These are phyloP conservation scores for Xenops minutus DNA, from an alignment of 2,797 vertebrate genomes.

Conservation along the genomic window DNA sequence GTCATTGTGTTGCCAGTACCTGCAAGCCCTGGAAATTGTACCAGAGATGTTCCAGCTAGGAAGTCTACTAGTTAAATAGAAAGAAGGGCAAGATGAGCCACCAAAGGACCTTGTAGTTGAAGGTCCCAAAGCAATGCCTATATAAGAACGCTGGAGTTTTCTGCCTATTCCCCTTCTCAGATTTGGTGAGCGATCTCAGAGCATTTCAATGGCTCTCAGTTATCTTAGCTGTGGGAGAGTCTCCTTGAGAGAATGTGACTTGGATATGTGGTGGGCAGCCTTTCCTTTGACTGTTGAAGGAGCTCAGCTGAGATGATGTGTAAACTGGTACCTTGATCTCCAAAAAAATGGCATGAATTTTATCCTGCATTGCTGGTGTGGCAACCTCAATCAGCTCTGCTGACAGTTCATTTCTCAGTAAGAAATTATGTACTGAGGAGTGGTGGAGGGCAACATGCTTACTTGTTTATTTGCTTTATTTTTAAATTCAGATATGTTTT, in stretches of 20 bases:
- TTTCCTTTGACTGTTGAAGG: not conserved
- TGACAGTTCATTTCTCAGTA: not conserved
- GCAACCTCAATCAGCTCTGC: not conserved
- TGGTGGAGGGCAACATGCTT: not conserved
- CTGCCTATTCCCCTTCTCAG: not conserved
- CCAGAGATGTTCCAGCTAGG: not conserved
- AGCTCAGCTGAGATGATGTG: not conserved
- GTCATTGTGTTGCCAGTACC: not conserved
- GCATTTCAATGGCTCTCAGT: not conserved
- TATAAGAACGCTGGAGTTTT: not conserved
- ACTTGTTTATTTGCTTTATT: constrained; percentile 35
- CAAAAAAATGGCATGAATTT: not conserved
- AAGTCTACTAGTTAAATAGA: not conserved
- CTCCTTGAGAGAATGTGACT: not conserved
- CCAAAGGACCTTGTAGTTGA: not conserved
- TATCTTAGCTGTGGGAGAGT: not conserved
- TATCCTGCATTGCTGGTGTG: not conserved
- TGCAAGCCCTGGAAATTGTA: no score
- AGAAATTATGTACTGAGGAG: not conserved
- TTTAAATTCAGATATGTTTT: not conserved
- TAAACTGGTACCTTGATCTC: not conserved
- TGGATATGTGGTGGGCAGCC: not conserved
- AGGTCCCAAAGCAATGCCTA: not conserved
- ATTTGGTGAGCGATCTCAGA: not conserved
- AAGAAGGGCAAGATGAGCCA: not conserved